phyloP scores from a whole-genome alignment of 2,113 vertebrate species.

The Synchiropus splendidus region DNA sequence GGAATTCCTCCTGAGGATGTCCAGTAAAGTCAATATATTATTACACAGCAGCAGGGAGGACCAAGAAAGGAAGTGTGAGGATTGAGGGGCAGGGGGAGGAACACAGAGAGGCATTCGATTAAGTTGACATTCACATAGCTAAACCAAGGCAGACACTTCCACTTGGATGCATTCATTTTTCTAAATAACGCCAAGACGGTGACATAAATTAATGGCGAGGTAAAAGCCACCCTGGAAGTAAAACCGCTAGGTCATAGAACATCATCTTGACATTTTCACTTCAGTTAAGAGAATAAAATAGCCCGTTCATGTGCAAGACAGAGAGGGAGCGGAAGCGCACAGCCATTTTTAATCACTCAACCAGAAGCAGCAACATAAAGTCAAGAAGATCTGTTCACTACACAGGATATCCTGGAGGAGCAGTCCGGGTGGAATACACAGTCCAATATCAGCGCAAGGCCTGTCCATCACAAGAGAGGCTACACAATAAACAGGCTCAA shows the following conservation, averaged over 20 bases:
- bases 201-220: no score
- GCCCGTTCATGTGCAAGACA: background rate
- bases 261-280: no score
- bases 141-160: no score
- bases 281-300: no score
- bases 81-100: slow-evolving; percentile 9
- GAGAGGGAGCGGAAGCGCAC: slow-evolving; percentile 2
- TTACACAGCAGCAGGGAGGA: slow-evolving; percentile 37
- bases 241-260: no score
- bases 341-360: slow-evolving; percentile 39
- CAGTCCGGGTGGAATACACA: background rate
- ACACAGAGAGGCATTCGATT: slow-evolving; percentile 7
- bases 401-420: slow-evolving; percentile 31
- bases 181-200: no score
- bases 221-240: no score
- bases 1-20: slow-evolving; percentile 60
- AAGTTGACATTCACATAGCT: background rate
- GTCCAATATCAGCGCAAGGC: slow-evolving; percentile 10
- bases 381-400: slow-evolving; percentile 19
- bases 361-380: slow-evolving; percentile 17
- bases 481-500: slow-evolving; percentile 19
- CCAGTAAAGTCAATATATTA: slow-evolving; percentile 60
- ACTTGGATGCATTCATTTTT: no score
- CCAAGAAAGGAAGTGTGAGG: slow-evolving; percentile 10
- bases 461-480: slow-evolving; percentile 11